Evolutionary conservation across 2,113 vertebrate genomes (phyloP).

Genomic region (Ameiurus melas): DNA sequence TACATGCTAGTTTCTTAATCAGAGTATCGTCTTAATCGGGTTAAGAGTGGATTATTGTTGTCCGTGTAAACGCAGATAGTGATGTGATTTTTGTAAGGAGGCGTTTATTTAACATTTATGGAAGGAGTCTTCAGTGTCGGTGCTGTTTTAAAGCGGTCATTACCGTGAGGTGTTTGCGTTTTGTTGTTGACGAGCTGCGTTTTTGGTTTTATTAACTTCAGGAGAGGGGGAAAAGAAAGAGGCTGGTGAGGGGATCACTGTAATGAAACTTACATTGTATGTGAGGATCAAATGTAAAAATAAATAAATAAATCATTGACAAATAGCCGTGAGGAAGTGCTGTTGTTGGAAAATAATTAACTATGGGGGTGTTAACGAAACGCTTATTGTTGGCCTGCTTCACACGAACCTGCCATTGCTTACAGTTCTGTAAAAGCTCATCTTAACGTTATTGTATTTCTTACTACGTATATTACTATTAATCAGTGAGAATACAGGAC

Average conservation of each 20-base stretch:
- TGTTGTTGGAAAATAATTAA: not conserved
- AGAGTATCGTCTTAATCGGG: no score
- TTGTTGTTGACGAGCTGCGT: no score
- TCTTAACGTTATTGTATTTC: not conserved
- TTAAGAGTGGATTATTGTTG: no score
- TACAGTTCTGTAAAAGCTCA: not conserved
- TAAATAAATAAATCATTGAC: not conserved
- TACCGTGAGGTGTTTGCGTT: no score
- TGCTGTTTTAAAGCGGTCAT: no score
- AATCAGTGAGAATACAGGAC: not conserved
- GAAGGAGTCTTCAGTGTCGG: no score
- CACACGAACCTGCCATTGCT: no score
- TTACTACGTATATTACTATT: not conserved
- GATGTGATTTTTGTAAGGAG: no score
- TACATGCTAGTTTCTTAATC: no score
- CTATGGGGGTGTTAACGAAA: not conserved
- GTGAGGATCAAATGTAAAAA: not conserved
- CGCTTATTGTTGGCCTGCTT: no score
- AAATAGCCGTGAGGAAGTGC: not conserved
- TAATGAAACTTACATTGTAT: not conserved
- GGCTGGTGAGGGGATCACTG: not conserved
- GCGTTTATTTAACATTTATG: no score
- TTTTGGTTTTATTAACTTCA: not conserved
- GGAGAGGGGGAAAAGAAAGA: not conserved
- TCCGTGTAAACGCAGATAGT: no score